Evolutionary conservation across 1,140 invertebrate genomes (phyloP).

Genomic region (roundworm (Caenorhabditis elegans)): DNA sequence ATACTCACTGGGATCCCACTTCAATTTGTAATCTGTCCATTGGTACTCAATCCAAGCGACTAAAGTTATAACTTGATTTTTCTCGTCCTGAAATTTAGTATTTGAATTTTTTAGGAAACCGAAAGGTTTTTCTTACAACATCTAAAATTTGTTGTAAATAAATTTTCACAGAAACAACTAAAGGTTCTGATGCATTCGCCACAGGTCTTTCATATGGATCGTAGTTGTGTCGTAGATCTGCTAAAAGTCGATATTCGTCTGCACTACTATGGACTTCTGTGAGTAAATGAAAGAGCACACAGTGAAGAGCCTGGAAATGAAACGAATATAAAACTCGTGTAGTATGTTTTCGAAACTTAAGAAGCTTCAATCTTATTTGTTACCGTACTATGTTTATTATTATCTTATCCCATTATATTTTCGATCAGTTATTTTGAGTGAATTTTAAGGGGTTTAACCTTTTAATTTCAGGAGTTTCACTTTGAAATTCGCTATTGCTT

Average conservation of each 20-base stretch:
- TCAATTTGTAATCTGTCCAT: slow-evolving; percentile 96
- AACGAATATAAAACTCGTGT: no score
- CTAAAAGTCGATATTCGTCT: slow-evolving; percentile 43
- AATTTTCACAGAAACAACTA: slow-evolving; percentile 46
- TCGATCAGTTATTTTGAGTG: no score
- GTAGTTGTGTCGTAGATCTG: slow-evolving; percentile 49
- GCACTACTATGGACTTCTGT: slow-evolving; percentile 23
- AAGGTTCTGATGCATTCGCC: slow-evolving; percentile 45
- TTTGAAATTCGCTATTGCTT: no score
- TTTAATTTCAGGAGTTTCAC: no score
- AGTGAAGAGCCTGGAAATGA: not conserved
- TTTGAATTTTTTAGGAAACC: not conserved
- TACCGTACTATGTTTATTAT: no score
- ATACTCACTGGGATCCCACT: slow-evolving; percentile 91
- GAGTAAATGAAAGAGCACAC: not conserved
- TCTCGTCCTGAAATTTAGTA: slow-evolving; percentile 51
- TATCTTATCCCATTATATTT: no score
- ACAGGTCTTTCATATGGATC: slow-evolving; percentile 48
- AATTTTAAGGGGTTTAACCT: no score
- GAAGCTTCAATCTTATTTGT: no score
- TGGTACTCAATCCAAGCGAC: slow-evolving; percentile 69
- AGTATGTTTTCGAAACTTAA: no score
- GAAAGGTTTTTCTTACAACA: slow-evolving; percentile 33
- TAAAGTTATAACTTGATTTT: slow-evolving; percentile 51
- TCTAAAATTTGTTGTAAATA: slow-evolving; percentile 50